Evolutionary conservation across 2,113 vertebrate species (phyloP).

Genomic region (Tetrao urogallus): DNA sequence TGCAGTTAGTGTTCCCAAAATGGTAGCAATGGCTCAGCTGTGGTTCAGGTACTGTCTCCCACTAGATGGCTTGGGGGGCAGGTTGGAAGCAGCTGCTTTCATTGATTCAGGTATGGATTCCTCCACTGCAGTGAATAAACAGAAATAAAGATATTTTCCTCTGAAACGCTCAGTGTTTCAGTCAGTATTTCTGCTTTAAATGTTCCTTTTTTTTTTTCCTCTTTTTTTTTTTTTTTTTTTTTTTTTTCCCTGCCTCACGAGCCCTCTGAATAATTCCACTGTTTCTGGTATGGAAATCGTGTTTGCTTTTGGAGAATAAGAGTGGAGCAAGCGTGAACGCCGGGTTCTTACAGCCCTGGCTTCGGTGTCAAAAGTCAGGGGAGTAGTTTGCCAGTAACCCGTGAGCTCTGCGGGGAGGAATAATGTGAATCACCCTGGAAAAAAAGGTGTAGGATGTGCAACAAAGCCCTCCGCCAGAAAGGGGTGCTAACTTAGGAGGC

Average conservation of each 20-base stretch:
- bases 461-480: neutral
- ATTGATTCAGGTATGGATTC: neutral
- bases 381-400: neutral
- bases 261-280: conserved; percentile 21
- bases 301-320: conserved; percentile 12
- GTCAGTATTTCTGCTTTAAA: conserved; percentile 16
- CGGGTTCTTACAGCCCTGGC: neutral
- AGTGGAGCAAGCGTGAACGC: neutral
- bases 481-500: conserved; percentile 21
- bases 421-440: neutral
- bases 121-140: neutral
- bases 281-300: conserved; percentile 24
- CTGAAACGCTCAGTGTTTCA: neutral
- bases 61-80: neutral
- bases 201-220: neutral
- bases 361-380: neutral
- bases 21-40: neutral
- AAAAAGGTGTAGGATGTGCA: neutral
- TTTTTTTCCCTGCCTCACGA: neutral
- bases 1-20: neutral
- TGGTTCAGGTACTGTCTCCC: neutral
- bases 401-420: neutral
- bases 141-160: neutral
- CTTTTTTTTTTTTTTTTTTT: neutral
- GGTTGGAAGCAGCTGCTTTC: neutral